Base-by-base conservation (phyloP, 30 jellyfish, hydroid and myxozoan genomes). In the Turritopsis dohrnii region DNA sequence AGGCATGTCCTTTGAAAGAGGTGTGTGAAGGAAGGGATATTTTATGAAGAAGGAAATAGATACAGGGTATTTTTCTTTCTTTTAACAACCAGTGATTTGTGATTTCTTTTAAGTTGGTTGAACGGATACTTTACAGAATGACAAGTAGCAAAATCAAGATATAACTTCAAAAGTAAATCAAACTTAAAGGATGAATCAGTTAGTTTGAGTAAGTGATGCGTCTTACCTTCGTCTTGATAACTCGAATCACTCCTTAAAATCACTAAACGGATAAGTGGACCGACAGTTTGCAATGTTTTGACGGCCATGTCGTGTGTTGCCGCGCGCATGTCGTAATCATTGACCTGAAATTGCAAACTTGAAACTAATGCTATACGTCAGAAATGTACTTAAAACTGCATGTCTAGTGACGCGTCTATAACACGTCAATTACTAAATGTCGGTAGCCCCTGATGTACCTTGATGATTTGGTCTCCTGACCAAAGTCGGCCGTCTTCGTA, bases 301-400 rank as follows among this genome's bases (percentile, higher is more conserved):
- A 91, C 91, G 26, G 97, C 97, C 83, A 87, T 94, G 41, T 84
- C 96, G 76, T 91, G 97, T 8, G 95, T 83, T 74, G 96, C 96
- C 52, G 80, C 71, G 31, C 79, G 52, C 85, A 91, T 71, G 28
- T 81, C 89, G 29, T 72, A 29, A 52, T 87, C 96, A 75, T 91
- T 91, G 52, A 87, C 97, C 97, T 90, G 26, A n/a, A 81, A 41
- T 13, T 5, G 60, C 9, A 41, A 41, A 13, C n/a, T n/a, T n/a
- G n/a, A n/a, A n/a, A n/a, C n/a, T n/a, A n/a, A n/a, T n/a, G n/a
- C n/a, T n/a, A n/a, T n/a, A n/a, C n/a, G n/a, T n/a, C n/a, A n/a
- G n/a, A n/a, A n/a, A n/a, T n/a, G n/a, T n/a, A n/a, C n/a, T n/a
- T n/a, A n/a, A n/a, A n/a, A n/a, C n/a, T n/a, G n/a, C n/a, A n/a